Evolutionary conservation across 2,113 vertebrate genomes (phyloP), one percentile per base, ranked within the genome.

Genomic region (Danio rerio): DNA sequence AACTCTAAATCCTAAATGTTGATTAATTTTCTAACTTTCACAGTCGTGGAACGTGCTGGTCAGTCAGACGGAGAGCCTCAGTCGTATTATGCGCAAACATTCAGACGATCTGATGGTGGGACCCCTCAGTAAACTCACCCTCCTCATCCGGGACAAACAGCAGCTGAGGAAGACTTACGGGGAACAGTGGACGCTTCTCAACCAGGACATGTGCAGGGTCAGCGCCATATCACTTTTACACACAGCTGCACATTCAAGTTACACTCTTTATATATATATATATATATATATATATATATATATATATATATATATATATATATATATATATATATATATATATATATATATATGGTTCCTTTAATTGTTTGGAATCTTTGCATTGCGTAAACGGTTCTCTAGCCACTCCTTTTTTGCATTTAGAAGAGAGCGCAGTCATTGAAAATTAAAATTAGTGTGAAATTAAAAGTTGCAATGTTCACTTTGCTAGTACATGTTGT

Each of bases 131-230:
- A 98, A 96, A 87, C 91, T 99, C 66, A 95, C 93, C 13, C 87
- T 97, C 84, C 95, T 99, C 66, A 96, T 99, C 86, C 94, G 94
- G 0, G 96, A 97, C 92, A 98, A 98, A 88, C 97, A 98, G 92
- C 97, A 97, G 88, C 93, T 99, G 65, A 95, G 95, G 43, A 97
- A 94, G 87, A 92, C 88, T 49, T 99, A 96, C 81, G 78, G 92
- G 0, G 97, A 99, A 78, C 96, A 95, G 87, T 98, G 96, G 97
- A 96, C 92, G 69, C 94, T 94, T 71, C 93, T 98, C 75, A 94
- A 90, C 87, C 96, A 96, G 89, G 97, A 98, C 3, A 94, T 98
- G 3, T 84, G 70, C 83, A 96, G 20, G 91, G 73, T 87, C 62
- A 72, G 75, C n/a, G 83, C 68, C 18, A 76, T 55, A 16, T n/a